Percentiles rank a stretch among this genome's conserved stretches.
phyloP scores from a whole-genome alignment of 2,888 invertebrate genomes.

The Chorisops tibialis region DNA sequence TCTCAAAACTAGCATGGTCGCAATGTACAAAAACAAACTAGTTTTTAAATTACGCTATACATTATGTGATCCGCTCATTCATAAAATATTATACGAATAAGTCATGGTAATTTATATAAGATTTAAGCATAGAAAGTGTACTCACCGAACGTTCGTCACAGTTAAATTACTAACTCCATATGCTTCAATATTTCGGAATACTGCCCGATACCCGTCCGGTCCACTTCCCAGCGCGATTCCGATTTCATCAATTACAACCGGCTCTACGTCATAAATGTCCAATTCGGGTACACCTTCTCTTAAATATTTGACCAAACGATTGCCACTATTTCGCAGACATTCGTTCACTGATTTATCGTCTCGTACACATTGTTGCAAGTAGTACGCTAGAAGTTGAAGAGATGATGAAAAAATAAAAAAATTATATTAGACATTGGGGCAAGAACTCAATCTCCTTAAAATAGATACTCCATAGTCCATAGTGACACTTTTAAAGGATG shows the following conservation, averaged over 20 bases:
- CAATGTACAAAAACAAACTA: too few species aligned
- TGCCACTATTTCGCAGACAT: conserved; percentile 72
- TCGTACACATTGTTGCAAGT: conserved; percentile 70
- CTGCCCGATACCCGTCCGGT: conserved; percentile 78
- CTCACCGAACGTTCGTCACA: conserved; percentile 72
- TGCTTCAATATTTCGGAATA: conserved; percentile 75
- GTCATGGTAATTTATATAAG: too few species aligned
- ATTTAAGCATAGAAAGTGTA: too few species aligned
- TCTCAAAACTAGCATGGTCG: too few species aligned
- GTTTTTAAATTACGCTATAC: too few species aligned
- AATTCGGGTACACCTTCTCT: conserved; percentile 72
- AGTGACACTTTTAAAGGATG: too few species aligned
- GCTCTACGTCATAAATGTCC: conserved; percentile 69
- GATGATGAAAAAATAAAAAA: too few species aligned
- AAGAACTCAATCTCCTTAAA: too few species aligned
- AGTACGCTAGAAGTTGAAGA: conserved; percentile 63
- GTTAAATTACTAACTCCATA: conserved; percentile 77
- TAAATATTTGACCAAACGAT: conserved; percentile 68
- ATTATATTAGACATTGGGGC: too few species aligned
- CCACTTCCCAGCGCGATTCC: conserved; percentile 76
- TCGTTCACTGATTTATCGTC: conserved; percentile 68
- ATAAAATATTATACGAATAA: too few species aligned
- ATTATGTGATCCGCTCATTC: too few species aligned
- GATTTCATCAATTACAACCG: conserved; percentile 78
- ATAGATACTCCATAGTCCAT: too few species aligned